These are phyloP conservation scores for Henricia sp. DNA, from an alignment of 53 echinoderm and acorn worm genomes.

Conservation along the genomic window DNA sequence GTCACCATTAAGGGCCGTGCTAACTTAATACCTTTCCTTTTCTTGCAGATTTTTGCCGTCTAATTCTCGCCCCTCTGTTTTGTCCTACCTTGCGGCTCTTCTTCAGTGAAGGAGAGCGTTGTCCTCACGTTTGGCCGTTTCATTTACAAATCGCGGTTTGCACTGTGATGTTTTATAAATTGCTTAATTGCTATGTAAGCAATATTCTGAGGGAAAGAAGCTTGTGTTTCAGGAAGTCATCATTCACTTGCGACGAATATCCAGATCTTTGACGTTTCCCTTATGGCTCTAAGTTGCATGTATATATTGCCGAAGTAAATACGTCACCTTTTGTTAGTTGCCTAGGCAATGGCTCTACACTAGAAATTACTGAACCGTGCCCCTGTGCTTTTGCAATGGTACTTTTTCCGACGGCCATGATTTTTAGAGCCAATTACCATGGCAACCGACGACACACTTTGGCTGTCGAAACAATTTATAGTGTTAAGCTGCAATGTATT, in stretches of 20 bases:
- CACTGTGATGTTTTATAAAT: background rate
- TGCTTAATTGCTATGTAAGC: conserved; percentile 10
- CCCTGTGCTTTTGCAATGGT: no score
- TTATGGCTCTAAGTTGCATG: background rate
- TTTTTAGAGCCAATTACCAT: background rate
- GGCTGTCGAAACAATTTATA: background rate
- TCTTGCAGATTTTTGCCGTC: background rate
- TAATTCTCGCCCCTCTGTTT: background rate
- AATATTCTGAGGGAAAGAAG: background rate
- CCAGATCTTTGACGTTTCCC: background rate
- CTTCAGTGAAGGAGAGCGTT: background rate
- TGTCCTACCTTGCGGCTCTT: background rate
- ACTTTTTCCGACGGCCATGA: no score
- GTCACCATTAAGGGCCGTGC: conserved; percentile 26
- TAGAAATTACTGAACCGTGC: no score
- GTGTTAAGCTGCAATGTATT: background rate
- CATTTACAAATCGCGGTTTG: background rate
- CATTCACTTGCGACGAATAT: background rate
- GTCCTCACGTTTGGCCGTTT: background rate
- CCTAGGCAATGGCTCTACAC: no score
- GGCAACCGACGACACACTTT: background rate
- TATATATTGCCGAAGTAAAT: background rate
- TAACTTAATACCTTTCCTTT: no score
- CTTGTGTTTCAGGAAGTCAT: background rate
- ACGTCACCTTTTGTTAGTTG: no score